Evolutionary conservation across 2,797 vertebrate genomes (phyloP), one percentile per base, ranked within the genome.

Genomic region (Tiaroga cobitis): DNA sequence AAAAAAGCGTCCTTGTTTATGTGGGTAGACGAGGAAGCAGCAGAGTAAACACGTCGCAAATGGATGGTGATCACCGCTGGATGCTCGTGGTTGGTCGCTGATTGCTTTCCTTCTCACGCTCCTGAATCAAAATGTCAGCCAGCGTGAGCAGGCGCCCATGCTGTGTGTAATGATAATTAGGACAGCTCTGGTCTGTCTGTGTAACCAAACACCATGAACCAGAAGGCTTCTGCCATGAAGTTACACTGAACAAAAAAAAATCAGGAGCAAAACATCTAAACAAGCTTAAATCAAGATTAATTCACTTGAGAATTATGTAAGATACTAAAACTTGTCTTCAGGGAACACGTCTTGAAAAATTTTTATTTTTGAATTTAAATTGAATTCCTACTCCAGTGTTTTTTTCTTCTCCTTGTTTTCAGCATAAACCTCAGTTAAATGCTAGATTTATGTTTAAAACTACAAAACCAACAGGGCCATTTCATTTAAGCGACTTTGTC

Each of bases 61-160:
- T 87, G 85, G 89, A 88, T 85, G 83, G 85, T 68, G 80, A 88
- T 83, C 85, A 83, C 89, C 39, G 87, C 87, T 87, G 89, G 89
- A 89, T 63, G 85, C 87, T 88, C 83, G 76, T 49, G 85, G 83
- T 84, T 89, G 89, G 89, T 88, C 67, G 89, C 89, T 89, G 89
- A 89, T 89, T 89, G 87, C 89, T 87, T 89, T 87, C 80, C 85
- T 79, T 88, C 78, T 89, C 81, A 84, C 59, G 49, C 83, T 83
- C 77, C 85, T 87, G 85, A 87, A 87, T 89, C 85, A 89, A 89
- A 89, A 89, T 89, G 89, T 89, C 89, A 89, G 87, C 80, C 89
- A 89, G 87, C 85, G 8, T 89, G 89, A 87, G 86, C 65, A 75
- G 34, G 77, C 41, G 37, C 46, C 80, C 87, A 87, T 61, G 67